A percentile compares a stretch with the other conserved stretches of the same genome.
phyloP scores from a whole-genome alignment of 1,140 invertebrate genomes.

The Drosophila parabipectinata region DNA sequence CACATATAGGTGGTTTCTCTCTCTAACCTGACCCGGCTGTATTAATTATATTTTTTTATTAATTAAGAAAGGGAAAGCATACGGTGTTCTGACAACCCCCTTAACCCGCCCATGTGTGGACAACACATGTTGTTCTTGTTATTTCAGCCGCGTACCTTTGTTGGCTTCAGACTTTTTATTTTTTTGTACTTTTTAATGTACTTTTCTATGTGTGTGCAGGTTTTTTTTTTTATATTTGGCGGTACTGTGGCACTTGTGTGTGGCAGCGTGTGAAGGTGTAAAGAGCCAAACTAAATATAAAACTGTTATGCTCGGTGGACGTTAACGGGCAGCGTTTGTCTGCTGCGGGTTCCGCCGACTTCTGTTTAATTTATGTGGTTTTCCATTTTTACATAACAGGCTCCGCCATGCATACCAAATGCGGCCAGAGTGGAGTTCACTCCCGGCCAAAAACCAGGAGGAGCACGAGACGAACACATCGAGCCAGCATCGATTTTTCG shows the following conservation, averaged over 20 bases:
- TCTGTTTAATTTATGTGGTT: constrained; percentile 68
- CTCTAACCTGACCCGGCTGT: constrained; percentile 20
- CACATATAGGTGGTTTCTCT: constrained; percentile 23
- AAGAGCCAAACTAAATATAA: constrained; percentile 74
- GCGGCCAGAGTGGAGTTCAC: constrained; percentile 27
- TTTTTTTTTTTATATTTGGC: not conserved
- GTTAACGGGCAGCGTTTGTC: constrained; percentile 51
- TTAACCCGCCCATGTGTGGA: constrained; percentile 20
- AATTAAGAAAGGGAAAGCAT: not conserved
- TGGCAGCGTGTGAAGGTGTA: constrained; percentile 71
- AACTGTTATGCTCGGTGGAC: constrained; percentile 80
- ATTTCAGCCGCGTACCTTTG: constrained; percentile 68
- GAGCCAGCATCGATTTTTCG: constrained; percentile 59
- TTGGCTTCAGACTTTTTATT: constrained; percentile 77
- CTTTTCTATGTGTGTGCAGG: constrained; percentile 30
- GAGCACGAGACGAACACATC: not conserved
- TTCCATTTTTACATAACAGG: constrained; percentile 63
- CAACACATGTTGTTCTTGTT: constrained; percentile 50
- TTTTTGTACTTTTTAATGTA: constrained; percentile 68
- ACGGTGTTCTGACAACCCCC: not conserved
- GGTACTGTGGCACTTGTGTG: constrained; percentile 25
- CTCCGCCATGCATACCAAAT: constrained; percentile 64
- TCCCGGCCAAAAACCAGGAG: not conserved
- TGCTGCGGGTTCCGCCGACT: constrained; percentile 16
- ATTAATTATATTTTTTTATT: not conserved